phyloP scores from a whole-genome alignment of 2,888 invertebrate species.

The Encarsia formosa region DNA sequence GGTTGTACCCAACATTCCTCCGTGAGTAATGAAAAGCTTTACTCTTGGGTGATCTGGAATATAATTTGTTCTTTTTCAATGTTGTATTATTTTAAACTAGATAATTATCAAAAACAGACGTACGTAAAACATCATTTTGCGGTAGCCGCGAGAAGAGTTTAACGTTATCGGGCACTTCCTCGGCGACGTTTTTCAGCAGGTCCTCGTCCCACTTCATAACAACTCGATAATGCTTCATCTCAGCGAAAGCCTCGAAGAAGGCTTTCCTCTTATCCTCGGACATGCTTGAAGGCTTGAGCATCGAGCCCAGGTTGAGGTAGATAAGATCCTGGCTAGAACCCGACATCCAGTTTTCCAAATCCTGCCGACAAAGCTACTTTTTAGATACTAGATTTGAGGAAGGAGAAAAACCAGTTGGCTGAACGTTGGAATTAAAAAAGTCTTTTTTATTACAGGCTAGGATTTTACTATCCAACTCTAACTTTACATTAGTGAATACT shows the following conservation, averaged over 20 bases:
- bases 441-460: conserved; percentile 12
- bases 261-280: conserved; percentile 57
- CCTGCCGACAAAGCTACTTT: conserved; percentile 29
- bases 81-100: too few species aligned
- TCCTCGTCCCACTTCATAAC: conserved; percentile 74
- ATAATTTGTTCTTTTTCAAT: conserved; percentile 1
- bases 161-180: conserved; percentile 62
- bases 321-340: conserved; percentile 49
- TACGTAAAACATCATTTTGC: conserved; percentile 75
- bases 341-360: conserved; percentile 36
- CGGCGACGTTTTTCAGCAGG: conserved; percentile 50
- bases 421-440: conserved; percentile 7
- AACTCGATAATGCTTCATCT: conserved; percentile 60
- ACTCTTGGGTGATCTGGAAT: conserved; percentile 71
- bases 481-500: too few species aligned
- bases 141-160: conserved; percentile 67
- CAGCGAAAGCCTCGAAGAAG: conserved; percentile 60
- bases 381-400: too few species aligned
- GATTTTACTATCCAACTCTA: not conserved
- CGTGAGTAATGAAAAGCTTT: conserved; percentile 67
- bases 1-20: conserved; percentile 66
- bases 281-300: conserved; percentile 63
- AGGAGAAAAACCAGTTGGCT: conserved; percentile 15
- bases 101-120: conserved; percentile 44
- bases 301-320: conserved; percentile 60